Conservation (phyloP, 2,888 invertebrate species). For the Agrotis puta region DNA sequence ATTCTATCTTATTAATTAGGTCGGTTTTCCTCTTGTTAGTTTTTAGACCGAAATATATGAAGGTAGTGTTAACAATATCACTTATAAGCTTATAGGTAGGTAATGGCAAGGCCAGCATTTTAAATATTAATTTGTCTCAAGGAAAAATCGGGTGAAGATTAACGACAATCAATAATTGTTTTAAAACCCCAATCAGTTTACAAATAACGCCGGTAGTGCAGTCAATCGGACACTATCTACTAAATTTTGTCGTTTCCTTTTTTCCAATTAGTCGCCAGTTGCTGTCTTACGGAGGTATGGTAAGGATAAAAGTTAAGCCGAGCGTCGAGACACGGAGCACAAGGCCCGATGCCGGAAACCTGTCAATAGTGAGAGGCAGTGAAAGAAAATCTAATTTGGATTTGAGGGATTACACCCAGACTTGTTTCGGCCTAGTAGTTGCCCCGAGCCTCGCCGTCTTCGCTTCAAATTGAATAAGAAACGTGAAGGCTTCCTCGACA, state of each 20-base stretch:
- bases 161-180: background rate
- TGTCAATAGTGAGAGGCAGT: constrained; percentile 86
- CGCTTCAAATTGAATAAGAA: constrained; percentile 84
- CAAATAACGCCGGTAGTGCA: constrained; percentile 37
- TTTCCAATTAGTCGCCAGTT: constrained; percentile 78
- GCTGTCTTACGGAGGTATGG: constrained; percentile 62
- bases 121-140: background rate
- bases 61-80: constrained; percentile 10
- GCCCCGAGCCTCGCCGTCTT: constrained; percentile 74
- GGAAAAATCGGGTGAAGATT: background rate
- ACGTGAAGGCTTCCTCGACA: constrained; percentile 76
- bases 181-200: constrained; percentile 11
- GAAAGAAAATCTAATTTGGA: constrained; percentile 91
- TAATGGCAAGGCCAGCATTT: background rate
- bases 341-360: constrained; percentile 77
- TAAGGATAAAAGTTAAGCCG: constrained; percentile 77
- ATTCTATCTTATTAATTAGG: constrained; percentile 38
- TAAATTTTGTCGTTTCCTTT: constrained; percentile 65
- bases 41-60: constrained; percentile 11
- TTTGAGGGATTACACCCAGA: constrained; percentile 89
- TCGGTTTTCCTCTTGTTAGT: background rate
- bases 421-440: constrained; percentile 89
- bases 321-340: constrained; percentile 66
- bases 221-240: constrained; percentile 54
- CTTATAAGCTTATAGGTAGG: background rate